phyloP scores from a whole-genome alignment of 2,888 invertebrate genomes.

The Protonemura montana region DNA sequence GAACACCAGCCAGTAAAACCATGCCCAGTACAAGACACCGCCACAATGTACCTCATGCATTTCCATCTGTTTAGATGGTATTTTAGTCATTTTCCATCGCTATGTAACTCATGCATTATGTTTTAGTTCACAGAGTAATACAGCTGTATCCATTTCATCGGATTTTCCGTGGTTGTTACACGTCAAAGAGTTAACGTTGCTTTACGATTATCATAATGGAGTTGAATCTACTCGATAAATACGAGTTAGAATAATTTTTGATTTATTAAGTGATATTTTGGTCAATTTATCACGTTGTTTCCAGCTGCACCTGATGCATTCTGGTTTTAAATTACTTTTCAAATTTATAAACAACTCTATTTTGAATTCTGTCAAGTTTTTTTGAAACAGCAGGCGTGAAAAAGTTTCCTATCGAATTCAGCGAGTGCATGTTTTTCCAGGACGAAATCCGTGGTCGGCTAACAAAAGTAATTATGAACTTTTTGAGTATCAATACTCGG shows the following conservation, averaged over 20 bases:
- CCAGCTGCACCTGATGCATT: neutral
- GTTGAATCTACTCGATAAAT: neutral
- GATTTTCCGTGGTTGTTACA: neutral
- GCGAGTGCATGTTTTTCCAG: no score
- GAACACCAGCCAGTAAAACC: neutral
- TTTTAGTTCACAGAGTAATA: neutral
- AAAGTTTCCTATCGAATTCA: neutral
- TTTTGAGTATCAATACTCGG: neutral
- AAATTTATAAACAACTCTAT: neutral
- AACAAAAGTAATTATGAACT: neutral
- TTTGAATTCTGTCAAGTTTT: neutral
- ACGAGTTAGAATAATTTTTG: neutral
- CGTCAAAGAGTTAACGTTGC: neutral
- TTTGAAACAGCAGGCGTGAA: neutral
- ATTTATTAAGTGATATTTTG: neutral
- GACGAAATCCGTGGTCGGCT: neutral
- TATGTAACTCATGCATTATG: neutral
- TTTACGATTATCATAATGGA: conserved; percentile 7
- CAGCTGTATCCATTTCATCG: neutral
- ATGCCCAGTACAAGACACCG: neutral
- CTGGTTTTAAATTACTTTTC: neutral
- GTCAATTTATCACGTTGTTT: neutral
- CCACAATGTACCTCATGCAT: neutral
- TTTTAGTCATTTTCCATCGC: neutral
- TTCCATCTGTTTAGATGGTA: neutral